Evolutionary conservation across 2,113 vertebrate genomes (phyloP).

Genomic region (Periophthalmus modestus): DNA sequence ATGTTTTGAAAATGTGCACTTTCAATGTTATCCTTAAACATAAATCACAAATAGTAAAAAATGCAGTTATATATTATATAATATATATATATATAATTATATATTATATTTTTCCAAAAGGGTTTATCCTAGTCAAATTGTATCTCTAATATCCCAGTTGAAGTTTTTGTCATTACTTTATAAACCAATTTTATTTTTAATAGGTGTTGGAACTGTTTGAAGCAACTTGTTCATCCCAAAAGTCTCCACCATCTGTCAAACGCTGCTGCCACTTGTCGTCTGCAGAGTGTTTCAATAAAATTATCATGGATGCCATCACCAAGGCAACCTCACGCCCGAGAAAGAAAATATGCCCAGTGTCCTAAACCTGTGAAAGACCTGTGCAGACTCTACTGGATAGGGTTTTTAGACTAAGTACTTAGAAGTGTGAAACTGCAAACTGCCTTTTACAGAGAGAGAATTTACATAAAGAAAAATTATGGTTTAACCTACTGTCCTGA

Average conservation of each 20-base stretch:
- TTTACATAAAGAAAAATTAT: conserved; percentile 11
- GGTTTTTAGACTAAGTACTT: conserved; percentile 5
- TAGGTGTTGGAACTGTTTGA: conserved; percentile 53
- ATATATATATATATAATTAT: too few relatives aligned
- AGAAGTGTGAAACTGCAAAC: conserved; percentile 8
- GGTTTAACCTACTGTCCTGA: conserved; percentile 13
- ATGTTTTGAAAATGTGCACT: too few relatives aligned
- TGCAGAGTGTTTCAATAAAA: conserved; percentile 50
- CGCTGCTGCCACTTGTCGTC: conserved; percentile 55
- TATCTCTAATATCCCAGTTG: not conserved
- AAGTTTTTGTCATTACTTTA: not conserved
- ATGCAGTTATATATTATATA: not conserved
- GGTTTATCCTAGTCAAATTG: not conserved
- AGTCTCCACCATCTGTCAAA: conserved; percentile 3
- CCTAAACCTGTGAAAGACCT: conserved; percentile 25
- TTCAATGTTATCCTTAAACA: not conserved
- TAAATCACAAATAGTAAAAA: not conserved
- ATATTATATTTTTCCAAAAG: not conserved
- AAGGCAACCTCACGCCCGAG: conserved; percentile 46
- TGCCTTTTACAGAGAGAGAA: conserved; percentile 13
- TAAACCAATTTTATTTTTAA: conserved; percentile 3
- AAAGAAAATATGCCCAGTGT: conserved; percentile 64
- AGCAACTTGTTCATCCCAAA: conserved; percentile 36
- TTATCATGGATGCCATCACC: conserved; percentile 53
- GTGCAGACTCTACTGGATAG: conserved; percentile 3